Percentiles rank a stretch among this genome's conserved stretches.
phyloP scores from a whole-genome alignment of 2,888 invertebrate species.

The Lasioglossum marginatum region DNA sequence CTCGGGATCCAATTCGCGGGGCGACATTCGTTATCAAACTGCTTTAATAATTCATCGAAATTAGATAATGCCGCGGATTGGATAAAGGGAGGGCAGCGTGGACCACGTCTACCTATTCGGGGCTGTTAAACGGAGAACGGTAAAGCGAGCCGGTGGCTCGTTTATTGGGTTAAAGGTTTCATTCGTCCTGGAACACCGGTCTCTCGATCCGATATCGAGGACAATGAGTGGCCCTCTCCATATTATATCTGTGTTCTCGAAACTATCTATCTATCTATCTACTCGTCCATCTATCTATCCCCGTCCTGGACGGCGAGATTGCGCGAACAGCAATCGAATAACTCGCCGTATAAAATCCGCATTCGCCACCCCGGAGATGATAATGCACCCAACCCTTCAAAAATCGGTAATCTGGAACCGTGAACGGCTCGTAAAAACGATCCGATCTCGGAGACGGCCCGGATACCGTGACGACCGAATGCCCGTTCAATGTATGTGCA shows the following conservation, averaged over 20 bases:
- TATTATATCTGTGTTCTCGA: slow-evolving; percentile 43
- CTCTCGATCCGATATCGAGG: neutral
- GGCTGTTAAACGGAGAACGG: slow-evolving; percentile 54
- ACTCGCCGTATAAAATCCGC: slow-evolving; percentile 66
- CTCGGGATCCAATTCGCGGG: slow-evolving; percentile 57
- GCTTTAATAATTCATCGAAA: slow-evolving; percentile 78
- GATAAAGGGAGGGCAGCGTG: slow-evolving; percentile 23
- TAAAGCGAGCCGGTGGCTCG: neutral
- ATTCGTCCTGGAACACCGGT: neutral
- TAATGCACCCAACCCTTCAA: slow-evolving; percentile 22
- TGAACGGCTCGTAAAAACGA: slow-evolving; percentile 57
- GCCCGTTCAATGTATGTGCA: slow-evolving; percentile 35
- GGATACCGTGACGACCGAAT: neutral
- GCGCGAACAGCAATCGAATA: slow-evolving; percentile 58
- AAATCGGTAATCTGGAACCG: slow-evolving; percentile 34
- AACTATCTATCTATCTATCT: slow-evolving; percentile 60
- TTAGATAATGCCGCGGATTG: slow-evolving; percentile 70
- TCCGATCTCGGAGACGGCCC: slow-evolving; percentile 49
- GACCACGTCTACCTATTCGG: slow-evolving; percentile 30
- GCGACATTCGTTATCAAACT: slow-evolving; percentile 73
- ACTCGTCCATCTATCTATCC: neutral
- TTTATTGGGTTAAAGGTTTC: slow-evolving; percentile 1
- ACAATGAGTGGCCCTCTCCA: slow-evolving; percentile 36
- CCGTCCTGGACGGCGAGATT: neutral
- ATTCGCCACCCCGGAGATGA: slow-evolving; percentile 36